Percentiles rank a stretch among this genome's conserved stretches.
Conservation (phyloP, 2,113 vertebrate species). For the Procavia capensis region DNA sequence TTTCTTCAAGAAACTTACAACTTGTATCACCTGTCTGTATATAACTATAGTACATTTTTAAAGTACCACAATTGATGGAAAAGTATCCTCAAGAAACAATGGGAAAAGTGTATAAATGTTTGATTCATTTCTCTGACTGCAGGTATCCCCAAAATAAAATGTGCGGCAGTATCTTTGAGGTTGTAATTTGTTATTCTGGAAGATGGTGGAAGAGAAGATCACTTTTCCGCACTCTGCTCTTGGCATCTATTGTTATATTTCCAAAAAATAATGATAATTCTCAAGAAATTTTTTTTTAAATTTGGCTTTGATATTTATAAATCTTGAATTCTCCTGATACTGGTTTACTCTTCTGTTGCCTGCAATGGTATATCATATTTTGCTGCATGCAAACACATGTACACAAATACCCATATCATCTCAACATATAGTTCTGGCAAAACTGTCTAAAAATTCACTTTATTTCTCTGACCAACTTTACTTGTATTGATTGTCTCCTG, state of each 20-base stretch:
- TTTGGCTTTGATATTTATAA: not conserved
- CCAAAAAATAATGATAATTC: not conserved
- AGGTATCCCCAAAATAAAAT: not conserved
- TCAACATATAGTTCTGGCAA: conserved; percentile 36
- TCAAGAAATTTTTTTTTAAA: no score
- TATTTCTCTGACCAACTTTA: conserved; percentile 38
- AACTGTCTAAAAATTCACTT: conserved; percentile 24
- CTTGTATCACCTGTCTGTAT: not conserved
- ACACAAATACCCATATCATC: not conserved
- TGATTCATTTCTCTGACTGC: conserved; percentile 27
- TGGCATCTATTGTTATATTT: not conserved
- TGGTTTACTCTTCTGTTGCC: not conserved
- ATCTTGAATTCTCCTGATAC: not conserved
- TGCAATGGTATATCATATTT: not conserved
- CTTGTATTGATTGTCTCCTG: conserved; percentile 35
- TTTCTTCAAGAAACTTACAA: conserved; percentile 15
- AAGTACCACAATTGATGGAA: conserved; percentile 34
- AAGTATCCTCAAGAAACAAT: conserved; percentile 26
- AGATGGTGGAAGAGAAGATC: not conserved
- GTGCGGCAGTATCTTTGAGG: not conserved
- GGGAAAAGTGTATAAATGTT: not conserved
- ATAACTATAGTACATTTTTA: not conserved
- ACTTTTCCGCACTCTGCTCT: not conserved
- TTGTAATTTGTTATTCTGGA: not conserved
- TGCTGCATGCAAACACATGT: not conserved